Percentiles rank a stretch among this genome's conserved stretches.
Evolutionary conservation across 2,113 vertebrate genomes (phyloP).

Genomic region (Bubo bubo): DNA sequence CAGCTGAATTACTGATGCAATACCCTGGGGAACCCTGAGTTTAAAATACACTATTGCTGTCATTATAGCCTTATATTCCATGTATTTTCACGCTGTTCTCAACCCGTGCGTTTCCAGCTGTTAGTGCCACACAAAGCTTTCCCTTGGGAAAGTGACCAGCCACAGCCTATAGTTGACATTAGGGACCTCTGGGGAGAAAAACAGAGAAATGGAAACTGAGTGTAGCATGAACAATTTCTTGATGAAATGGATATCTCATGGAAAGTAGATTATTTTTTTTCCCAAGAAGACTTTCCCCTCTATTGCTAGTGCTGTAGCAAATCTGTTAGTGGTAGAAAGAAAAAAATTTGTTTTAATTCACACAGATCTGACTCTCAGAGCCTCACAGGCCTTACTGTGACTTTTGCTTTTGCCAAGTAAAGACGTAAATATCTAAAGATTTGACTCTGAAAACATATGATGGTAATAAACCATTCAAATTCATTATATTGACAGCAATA

Average conservation of each 20-base stretch:
- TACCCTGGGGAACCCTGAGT: conserved; percentile 8
- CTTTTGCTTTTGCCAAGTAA: neutral
- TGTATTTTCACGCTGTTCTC: conserved; percentile 3
- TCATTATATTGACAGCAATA: neutral
- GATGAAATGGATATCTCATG: neutral
- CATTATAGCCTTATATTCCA: neutral
- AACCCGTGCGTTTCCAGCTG: neutral
- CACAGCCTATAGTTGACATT: neutral
- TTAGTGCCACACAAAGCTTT: conserved; percentile 27
- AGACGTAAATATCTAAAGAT: neutral
- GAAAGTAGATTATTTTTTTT: neutral
- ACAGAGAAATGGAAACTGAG: neutral
- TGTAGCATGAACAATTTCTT: neutral
- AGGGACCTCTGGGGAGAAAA: conserved; percentile 4
- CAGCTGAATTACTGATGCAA: conserved; percentile 48
- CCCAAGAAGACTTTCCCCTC: neutral
- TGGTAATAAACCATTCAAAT: neutral
- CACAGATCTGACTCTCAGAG: neutral
- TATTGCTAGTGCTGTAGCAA: neutral
- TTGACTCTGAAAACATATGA: neutral
- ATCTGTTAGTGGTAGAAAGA: neutral
- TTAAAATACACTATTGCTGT: conserved; percentile 22
- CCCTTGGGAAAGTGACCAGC: conserved; percentile 48
- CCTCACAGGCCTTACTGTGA: neutral
- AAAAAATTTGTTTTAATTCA: neutral